A percentile compares a stretch with the other conserved stretches of the same genome.
Conservation (phyloP, 2,113 vertebrate species). For the Alligator sinensis region DNA sequence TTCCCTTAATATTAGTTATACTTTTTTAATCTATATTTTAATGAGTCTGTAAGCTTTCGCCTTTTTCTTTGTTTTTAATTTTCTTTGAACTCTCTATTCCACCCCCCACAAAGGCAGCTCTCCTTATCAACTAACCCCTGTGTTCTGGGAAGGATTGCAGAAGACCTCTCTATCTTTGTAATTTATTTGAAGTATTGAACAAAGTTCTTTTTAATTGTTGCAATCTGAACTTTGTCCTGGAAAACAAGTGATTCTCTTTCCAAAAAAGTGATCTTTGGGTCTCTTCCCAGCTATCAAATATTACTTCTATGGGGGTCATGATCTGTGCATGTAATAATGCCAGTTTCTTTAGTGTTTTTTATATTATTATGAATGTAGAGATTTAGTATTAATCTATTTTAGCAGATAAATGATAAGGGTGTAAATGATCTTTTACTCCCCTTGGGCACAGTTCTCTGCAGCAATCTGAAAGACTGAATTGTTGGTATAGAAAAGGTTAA, state of each 20-base stretch:
- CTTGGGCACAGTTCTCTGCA: neutral
- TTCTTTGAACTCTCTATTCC: neutral
- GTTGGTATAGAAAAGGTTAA: slow-evolving; percentile 29
- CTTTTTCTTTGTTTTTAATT: neutral
- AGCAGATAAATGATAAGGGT: neutral
- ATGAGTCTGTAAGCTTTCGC: too few species aligned
- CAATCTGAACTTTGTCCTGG: neutral
- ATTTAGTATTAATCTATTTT: neutral
- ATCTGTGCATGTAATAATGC: neutral
- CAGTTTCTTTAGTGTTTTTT: neutral
- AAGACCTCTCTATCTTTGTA: neutral
- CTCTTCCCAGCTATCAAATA: neutral
- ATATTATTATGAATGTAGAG: neutral
- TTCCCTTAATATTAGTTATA: neutral
- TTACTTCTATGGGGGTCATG: neutral
- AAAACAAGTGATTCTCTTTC: slow-evolving; percentile 2
- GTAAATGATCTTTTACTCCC: neutral
- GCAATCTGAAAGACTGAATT: neutral
- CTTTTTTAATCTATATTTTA: slow-evolving; percentile 7
- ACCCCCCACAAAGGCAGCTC: too few species aligned
- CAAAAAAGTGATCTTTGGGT: neutral
- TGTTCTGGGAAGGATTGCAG: neutral
- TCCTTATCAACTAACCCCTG: slow-evolving; percentile 14
- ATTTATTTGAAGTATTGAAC: neutral
- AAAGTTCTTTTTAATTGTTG: slow-evolving; percentile 19